phyloP scores from a whole-genome alignment of 2,888 invertebrate species.

The Andrena praecox region DNA sequence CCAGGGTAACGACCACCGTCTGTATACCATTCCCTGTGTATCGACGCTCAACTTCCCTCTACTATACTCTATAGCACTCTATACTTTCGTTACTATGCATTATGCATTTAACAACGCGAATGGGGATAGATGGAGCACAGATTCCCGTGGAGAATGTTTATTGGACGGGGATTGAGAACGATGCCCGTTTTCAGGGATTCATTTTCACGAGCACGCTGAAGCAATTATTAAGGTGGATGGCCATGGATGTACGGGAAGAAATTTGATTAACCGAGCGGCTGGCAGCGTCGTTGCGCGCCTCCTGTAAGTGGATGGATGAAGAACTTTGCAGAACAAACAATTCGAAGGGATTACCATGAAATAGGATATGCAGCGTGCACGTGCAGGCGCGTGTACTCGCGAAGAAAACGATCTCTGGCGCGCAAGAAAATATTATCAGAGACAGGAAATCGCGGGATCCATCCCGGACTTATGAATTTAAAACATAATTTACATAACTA shows the following conservation, averaged over 20 bases:
- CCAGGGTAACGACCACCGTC: slow-evolving; percentile 70
- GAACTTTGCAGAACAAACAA: slow-evolving; percentile 41
- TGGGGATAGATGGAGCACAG: background rate
- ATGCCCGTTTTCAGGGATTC: too few relatives aligned
- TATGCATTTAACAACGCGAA: slow-evolving; percentile 1
- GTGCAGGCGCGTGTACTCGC: slow-evolving; percentile 26
- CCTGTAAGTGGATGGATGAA: background rate
- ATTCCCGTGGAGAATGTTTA: background rate
- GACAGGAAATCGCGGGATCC: slow-evolving; percentile 30
- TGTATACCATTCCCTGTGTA: slow-evolving; percentile 59
- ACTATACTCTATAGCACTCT: slow-evolving; percentile 10
- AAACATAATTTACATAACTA: too few relatives aligned
- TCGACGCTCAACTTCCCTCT: slow-evolving; percentile 52
- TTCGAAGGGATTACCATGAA: slow-evolving; percentile 50
- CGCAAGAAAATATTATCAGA: slow-evolving; percentile 61
- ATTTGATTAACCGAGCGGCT: slow-evolving; percentile 2
- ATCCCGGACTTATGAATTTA: background rate
- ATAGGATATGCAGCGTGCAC: slow-evolving; percentile 19
- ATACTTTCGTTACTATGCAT: slow-evolving; percentile 16
- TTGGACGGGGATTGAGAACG: too few relatives aligned
- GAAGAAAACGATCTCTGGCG: slow-evolving; percentile 51
- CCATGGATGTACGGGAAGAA: background rate
- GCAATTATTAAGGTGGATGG: background rate
- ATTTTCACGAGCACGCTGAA: background rate
- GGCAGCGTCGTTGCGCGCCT: background rate